Evolutionary conservation across 2,888 invertebrate species (phyloP).

Genomic region (Leptura quadrifasciata): DNA sequence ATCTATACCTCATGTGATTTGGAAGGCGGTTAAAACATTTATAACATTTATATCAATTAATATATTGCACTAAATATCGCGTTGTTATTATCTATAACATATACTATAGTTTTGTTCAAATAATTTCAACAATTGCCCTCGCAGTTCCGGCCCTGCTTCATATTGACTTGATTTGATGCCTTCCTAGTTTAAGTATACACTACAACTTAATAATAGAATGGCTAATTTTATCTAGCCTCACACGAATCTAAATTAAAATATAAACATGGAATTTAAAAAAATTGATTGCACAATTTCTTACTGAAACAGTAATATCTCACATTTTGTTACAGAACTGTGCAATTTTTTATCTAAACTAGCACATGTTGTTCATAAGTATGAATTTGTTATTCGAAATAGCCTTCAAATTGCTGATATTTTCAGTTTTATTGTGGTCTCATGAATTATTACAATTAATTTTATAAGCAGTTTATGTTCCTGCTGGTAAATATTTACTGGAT

Average conservation of each 20-base stretch:
- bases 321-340: slow-evolving; percentile 1
- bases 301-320: neutral
- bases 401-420: neutral
- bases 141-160: slow-evolving; percentile 3
- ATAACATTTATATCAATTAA: no score
- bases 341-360: slow-evolving; percentile 14
- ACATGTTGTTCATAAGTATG: neutral
- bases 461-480: no score
- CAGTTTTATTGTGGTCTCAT: neutral
- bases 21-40: no score
- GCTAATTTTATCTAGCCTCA: slow-evolving; percentile 41
- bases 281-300: slow-evolving; percentile 11
- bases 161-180: slow-evolving; percentile 60
- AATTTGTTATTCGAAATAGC: neutral
- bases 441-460: no score
- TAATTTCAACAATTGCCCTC: neutral
- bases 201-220: slow-evolving; percentile 60
- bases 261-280: slow-evolving; percentile 27
- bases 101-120: no score
- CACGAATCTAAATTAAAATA: slow-evolving; percentile 52
- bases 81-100: no score
- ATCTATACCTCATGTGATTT: no score
- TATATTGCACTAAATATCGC: no score
- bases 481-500: no score
- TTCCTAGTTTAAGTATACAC: slow-evolving; percentile 50